Conservation (phyloP, 2,888 invertebrate species). For the Monopis laevigella region DNA sequence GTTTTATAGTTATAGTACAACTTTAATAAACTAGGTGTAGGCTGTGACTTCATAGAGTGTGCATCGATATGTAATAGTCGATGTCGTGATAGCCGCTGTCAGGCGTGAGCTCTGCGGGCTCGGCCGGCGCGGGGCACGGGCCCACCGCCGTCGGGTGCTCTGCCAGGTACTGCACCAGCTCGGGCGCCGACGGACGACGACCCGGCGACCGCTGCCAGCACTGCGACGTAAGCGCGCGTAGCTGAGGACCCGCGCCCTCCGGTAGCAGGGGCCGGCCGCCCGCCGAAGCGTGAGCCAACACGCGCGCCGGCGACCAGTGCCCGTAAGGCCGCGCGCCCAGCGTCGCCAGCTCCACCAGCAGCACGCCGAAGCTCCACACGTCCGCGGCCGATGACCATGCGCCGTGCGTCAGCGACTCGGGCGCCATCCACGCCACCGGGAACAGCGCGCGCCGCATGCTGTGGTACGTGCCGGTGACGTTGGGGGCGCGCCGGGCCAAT, state of each 20-base stretch:
- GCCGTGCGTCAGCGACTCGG: constrained; percentile 82
- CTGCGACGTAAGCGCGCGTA: constrained; percentile 65
- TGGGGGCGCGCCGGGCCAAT: constrained; percentile 82
- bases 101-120: neutral
- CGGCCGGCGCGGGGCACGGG: constrained; percentile 21
- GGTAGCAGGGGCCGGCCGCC: constrained; percentile 75
- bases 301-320: constrained; percentile 77
- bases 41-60: neutral
- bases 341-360: constrained; percentile 85
- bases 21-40: too few relatives aligned
- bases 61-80: neutral
- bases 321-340: constrained; percentile 89
- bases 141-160: constrained; percentile 65
- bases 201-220: constrained; percentile 79
- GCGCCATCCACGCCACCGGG: constrained; percentile 92
- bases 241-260: constrained; percentile 49
- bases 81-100: neutral
- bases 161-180: constrained; percentile 78
- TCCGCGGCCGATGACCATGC: constrained; percentile 85
- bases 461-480: constrained; percentile 78
- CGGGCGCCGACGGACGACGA: constrained; percentile 75
- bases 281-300: constrained; percentile 66
- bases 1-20: too few relatives aligned
- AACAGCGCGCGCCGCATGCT: constrained; percentile 84
- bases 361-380: constrained; percentile 88